phyloP scores from a whole-genome alignment of 2,797 vertebrate genomes.

The Remorina albescens region DNA sequence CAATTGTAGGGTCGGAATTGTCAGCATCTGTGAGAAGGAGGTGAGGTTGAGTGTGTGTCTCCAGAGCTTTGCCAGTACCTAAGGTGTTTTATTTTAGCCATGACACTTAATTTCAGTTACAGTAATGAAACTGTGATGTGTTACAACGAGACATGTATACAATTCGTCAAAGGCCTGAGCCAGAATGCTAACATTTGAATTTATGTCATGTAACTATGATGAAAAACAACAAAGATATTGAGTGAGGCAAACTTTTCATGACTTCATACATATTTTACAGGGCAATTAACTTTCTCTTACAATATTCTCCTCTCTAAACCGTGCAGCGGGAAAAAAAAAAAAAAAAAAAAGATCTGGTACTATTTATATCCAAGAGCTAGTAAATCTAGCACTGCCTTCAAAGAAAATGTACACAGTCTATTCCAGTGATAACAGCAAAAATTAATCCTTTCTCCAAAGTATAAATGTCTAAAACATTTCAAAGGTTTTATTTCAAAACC shows the following conservation, averaged over 20 bases:
- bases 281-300: conserved; percentile 44
- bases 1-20: conserved; percentile 71
- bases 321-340: too few relatives aligned
- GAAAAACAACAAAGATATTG: conserved; percentile 48
- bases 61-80: conserved; percentile 61
- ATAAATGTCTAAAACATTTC: conserved; percentile 15
- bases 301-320: conserved; percentile 46
- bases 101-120: conserved; percentile 79
- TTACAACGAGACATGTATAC: conserved; percentile 58
- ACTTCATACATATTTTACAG: conserved; percentile 58
- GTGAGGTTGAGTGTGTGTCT: conserved; percentile 50
- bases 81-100: conserved; percentile 73
- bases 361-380: conserved; percentile 25
- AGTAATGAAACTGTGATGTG: conserved; percentile 76
- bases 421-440: conserved; percentile 6
- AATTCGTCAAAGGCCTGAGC: conserved; percentile 51
- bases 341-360: background rate
- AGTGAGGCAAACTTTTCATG: conserved; percentile 49
- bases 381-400: conserved; percentile 3
- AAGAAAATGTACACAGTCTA: conserved; percentile 6
- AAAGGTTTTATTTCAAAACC: conserved; percentile 23
- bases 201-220: conserved; percentile 32
- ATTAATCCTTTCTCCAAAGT: background rate
- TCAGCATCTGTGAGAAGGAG: conserved; percentile 66
- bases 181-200: conserved; percentile 42